These are phyloP conservation scores for Yasuhikotakia modesta DNA, from an alignment of 2,797 vertebrate genomes.

Conservation along the genomic window DNA sequence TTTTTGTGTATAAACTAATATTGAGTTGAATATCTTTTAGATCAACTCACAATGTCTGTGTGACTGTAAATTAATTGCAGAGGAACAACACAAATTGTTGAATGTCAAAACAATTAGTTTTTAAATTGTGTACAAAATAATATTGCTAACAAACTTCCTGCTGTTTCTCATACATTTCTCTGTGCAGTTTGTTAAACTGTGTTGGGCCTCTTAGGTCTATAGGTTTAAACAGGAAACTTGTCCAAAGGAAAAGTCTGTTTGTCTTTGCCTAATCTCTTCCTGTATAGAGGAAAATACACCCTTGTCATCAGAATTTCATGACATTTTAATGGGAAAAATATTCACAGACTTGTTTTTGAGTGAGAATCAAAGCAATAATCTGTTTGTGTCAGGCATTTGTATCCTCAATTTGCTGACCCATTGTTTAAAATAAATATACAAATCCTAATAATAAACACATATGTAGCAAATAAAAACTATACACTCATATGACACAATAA, in stretches of 20 bases:
- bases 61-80: background rate
- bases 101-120: background rate
- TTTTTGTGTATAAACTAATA: conserved; percentile 1
- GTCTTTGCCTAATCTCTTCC: background rate
- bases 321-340: background rate
- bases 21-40: background rate
- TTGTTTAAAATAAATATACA: background rate
- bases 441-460: too few relatives aligned
- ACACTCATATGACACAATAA: too few relatives aligned
- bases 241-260: background rate
- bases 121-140: background rate
- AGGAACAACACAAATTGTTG: background rate
- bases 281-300: background rate
- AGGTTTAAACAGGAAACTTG: background rate
- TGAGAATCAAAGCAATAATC: background rate
- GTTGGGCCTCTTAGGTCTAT: background rate
- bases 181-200: background rate
- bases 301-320: background rate
- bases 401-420: background rate
- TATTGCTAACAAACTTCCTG: conserved; percentile 2
- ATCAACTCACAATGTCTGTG: background rate
- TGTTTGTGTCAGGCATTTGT: background rate
- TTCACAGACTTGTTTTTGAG: background rate
- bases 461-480: too few relatives aligned
- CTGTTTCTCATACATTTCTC: background rate